These are phyloP conservation scores for Riparia riparia DNA, from an alignment of 2,113 vertebrate species.

Conservation along the genomic window DNA sequence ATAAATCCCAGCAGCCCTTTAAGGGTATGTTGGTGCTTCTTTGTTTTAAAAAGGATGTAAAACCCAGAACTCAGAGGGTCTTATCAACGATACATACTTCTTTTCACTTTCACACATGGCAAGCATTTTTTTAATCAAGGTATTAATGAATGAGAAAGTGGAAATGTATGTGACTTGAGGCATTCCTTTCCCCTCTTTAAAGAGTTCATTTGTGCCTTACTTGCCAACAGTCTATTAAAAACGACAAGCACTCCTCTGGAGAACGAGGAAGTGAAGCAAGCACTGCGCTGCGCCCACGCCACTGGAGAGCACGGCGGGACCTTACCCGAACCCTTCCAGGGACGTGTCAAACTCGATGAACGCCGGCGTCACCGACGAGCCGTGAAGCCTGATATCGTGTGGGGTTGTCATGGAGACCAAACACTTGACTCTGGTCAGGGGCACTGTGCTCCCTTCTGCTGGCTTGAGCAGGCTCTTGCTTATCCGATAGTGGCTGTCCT, in stretches of 20 bases:
- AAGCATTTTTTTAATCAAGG: not conserved
- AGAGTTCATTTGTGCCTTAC: not conserved
- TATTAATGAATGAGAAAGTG: not conserved
- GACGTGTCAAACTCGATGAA: constrained; percentile 97
- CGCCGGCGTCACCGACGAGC: constrained; percentile 90
- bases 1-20: not conserved
- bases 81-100: not conserved
- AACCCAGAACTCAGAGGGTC: not conserved
- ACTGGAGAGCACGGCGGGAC: not conserved
- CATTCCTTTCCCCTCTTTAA: not conserved
- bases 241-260: not conserved
- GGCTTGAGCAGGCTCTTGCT: constrained; percentile 95
- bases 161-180: not conserved
- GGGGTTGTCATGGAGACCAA: constrained; percentile 99
- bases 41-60: not conserved
- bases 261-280: not conserved
- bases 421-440: constrained; percentile 96
- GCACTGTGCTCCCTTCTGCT: constrained; percentile 95
- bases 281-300: not conserved
- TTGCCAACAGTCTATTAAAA: not conserved
- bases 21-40: rapidly evolving
- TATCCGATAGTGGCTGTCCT: constrained; percentile 96
- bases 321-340: constrained; percentile 97
- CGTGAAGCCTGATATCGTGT: constrained; percentile 96
- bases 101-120: not conserved